A percentile compares a stretch with the other conserved stretches of the same genome.
Conservation (phyloP, 2,113 vertebrate genomes). For the Chlorodrepanis virens region DNA sequence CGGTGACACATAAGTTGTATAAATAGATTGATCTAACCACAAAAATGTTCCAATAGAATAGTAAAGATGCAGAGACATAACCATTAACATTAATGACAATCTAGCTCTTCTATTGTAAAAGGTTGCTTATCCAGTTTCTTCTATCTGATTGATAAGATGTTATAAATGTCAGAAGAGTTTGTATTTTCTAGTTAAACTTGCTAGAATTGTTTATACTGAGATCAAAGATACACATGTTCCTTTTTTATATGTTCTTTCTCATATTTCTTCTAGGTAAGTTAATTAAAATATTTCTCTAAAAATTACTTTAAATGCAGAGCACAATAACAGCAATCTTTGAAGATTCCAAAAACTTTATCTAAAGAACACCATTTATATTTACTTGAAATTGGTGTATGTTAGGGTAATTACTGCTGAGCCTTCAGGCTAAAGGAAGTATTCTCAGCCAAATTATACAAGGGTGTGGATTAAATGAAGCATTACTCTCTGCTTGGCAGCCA, state of each 20-base stretch:
- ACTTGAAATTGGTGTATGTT: constrained; percentile 63
- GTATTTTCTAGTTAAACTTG: constrained; percentile 57
- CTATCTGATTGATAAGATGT: constrained; percentile 53
- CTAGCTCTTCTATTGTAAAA: constrained; percentile 3
- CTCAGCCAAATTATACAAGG: constrained; percentile 65
- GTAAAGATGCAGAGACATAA: constrained; percentile 4
- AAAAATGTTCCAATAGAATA: not conserved
- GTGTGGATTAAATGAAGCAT: constrained; percentile 69
- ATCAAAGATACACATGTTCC: constrained; percentile 58
- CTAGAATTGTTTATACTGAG: constrained; percentile 58
- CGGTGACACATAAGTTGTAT: not conserved
- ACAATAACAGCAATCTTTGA: constrained; percentile 64
- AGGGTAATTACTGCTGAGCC: constrained; percentile 66
- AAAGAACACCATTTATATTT: constrained; percentile 61
- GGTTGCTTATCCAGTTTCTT: constrained; percentile 31
- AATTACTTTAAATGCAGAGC: constrained; percentile 40
- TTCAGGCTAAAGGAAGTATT: constrained; percentile 64
- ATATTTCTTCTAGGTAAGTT: constrained; percentile 46
- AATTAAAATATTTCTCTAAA: constrained; percentile 67
- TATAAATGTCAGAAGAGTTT: constrained; percentile 56
- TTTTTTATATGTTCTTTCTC: constrained; percentile 56
- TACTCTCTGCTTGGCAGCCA: constrained; percentile 59
- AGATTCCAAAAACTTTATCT: constrained; percentile 64
- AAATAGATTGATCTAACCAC: constrained; percentile 11
- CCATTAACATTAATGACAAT: constrained; percentile 32